Evolutionary conservation across 1,140 invertebrate species (phyloP).

Genomic region (Pseudoatta argentina): DNA sequence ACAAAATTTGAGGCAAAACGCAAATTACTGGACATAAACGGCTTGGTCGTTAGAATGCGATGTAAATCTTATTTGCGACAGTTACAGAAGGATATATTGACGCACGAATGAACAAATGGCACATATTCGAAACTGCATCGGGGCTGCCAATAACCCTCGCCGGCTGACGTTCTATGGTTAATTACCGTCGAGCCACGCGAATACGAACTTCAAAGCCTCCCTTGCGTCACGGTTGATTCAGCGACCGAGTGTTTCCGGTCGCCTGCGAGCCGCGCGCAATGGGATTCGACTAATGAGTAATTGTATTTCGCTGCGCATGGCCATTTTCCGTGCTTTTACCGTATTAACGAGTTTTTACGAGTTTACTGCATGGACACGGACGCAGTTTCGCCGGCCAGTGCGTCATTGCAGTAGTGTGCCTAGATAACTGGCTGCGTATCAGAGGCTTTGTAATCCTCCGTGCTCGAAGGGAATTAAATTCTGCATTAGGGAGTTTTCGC

Average conservation of each 20-base stretch:
- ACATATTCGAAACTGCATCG: slow-evolving; percentile 36
- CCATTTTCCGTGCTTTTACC: slow-evolving; percentile 65
- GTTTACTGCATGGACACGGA: slow-evolving; percentile 47
- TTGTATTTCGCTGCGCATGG: slow-evolving; percentile 62
- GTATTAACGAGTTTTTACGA: slow-evolving; percentile 67
- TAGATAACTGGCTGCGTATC: slow-evolving; percentile 56
- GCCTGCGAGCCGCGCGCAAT: slow-evolving; percentile 48
- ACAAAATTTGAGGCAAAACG: slow-evolving; percentile 21
- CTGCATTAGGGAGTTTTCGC: slow-evolving; percentile 42
- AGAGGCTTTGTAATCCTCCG: neutral
- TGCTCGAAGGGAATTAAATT: slow-evolving; percentile 52
- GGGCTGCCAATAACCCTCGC: slow-evolving; percentile 41
- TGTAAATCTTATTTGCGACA: slow-evolving; percentile 60
- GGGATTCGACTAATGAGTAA: slow-evolving; percentile 67
- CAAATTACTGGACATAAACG: slow-evolving; percentile 23
- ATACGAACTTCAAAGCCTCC: slow-evolving; percentile 55
- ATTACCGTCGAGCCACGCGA: slow-evolving; percentile 45
- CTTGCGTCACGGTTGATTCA: slow-evolving; percentile 56
- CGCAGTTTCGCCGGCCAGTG: slow-evolving; percentile 44
- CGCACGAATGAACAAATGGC: slow-evolving; percentile 47
- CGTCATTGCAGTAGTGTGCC: slow-evolving; percentile 40
- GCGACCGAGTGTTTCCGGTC: slow-evolving; percentile 53
- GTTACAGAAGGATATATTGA: slow-evolving; percentile 37
- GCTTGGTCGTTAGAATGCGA: slow-evolving; percentile 3
- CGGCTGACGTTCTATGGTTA: slow-evolving; percentile 53